Base-by-base conservation (phyloP, 2,113 vertebrate genomes). In the Mohoua ochrocephala region DNA sequence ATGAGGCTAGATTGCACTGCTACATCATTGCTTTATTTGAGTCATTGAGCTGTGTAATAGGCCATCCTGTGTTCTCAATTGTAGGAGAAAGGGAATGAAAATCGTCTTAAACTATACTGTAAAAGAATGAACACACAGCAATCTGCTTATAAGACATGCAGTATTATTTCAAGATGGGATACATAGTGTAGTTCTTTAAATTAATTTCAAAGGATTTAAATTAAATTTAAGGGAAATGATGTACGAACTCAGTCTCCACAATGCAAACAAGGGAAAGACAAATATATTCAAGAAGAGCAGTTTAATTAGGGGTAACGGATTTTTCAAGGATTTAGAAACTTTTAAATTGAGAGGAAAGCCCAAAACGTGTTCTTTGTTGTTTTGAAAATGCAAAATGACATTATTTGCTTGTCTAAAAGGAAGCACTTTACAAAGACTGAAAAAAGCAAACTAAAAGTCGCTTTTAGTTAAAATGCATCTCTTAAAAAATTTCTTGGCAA, bases 11-110 rank as follows among this genome's bases (percentile, higher is more conserved):
- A 81, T 70, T 80, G 64, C 87, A n/a, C 50, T 78, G 16, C 71
- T 92, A 56, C 47, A 75, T 92, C 88, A 70, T 31, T 84, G 64
- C 68, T 88, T 91, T 90, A 42, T 90, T 88, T 80, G 91, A 93
- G 71, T 87, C 89, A 92, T 2, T 95, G 86, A 84, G 79, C 91
- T 93, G 88, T 93, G 88, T 95, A 93, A 96, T 87, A 67, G 71
- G 68, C 59, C 68, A 53, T 81, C 31, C 13, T 77, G 23, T 70
- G 24, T 63, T 89, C 79, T 87, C 76, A 87, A 4, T 23, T 91
- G 71, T 35, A 56, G 52, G 42, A 74, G 76, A 78, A 76, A 78
- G 35, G 19, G 39, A 88, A 82, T 83, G 27, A 71, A 88, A 91
- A 86, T 45, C 12, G 33, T 69, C 54, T 77, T 63, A 80, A 73